phyloP scores from a whole-genome alignment of 2,113 vertebrate species.

The Propithecus coquereli region DNA sequence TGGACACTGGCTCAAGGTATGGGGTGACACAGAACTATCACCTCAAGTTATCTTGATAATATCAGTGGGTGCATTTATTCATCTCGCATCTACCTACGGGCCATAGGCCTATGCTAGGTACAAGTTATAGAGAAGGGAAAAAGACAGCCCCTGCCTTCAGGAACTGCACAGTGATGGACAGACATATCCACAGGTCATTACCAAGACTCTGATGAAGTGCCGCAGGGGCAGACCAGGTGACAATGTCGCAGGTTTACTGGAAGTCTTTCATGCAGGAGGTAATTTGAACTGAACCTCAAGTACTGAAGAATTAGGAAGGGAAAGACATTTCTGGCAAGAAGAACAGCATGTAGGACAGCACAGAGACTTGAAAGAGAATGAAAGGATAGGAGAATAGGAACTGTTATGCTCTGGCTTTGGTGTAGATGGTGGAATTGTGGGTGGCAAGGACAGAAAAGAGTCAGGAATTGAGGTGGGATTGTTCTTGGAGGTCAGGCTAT shows the following conservation, averaged over 20 bases:
- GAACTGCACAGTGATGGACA: neutral
- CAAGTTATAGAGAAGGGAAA: neutral
- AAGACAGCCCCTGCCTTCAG: neutral
- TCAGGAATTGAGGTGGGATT: too few relatives aligned
- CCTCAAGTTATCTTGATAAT: neutral
- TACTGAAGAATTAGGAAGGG: neutral
- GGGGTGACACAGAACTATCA: rapidly evolving
- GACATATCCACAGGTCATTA: neutral
- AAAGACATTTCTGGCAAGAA: neutral
- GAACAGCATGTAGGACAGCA: too few relatives aligned
- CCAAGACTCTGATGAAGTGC: neutral
- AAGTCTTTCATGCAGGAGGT: neutral
- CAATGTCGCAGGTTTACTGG: neutral
- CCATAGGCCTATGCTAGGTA: neutral
- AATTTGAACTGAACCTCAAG: neutral
- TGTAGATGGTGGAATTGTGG: neutral
- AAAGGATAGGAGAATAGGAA: neutral
- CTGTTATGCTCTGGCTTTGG: rapidly evolving
- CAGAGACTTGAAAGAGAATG: neutral
- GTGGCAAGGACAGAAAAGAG: neutral
- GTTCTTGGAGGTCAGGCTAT: neutral
- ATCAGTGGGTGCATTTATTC: neutral
- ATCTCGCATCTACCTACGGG: neutral
- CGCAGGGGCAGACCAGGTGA: neutral
- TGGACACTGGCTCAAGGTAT: neutral